These are phyloP conservation scores for Alentia gelatinosa DNA, from an alignment of 2,888 invertebrate genomes.

Conservation along the genomic window DNA sequence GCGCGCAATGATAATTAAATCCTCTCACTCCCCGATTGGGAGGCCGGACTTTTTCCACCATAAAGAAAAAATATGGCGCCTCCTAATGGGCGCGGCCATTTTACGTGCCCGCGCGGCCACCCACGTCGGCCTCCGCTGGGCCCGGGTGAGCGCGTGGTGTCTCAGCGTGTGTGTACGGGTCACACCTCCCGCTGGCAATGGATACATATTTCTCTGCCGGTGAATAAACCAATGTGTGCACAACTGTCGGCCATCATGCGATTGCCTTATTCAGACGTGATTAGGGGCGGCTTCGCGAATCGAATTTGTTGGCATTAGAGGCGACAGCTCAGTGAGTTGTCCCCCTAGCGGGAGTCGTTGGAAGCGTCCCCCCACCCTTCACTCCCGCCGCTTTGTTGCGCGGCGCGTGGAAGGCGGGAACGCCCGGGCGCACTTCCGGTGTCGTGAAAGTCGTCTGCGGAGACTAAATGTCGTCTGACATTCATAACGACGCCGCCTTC, in stretches of 20 bases:
- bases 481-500: constrained; percentile 13
- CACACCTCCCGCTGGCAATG: neutral
- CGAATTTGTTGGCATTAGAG: constrained; percentile 49
- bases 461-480: constrained; percentile 18
- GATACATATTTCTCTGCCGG: constrained; percentile 23
- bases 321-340: constrained; percentile 15
- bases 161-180: neutral
- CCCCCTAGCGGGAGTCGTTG: constrained; percentile 41
- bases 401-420: neutral
- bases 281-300: neutral
- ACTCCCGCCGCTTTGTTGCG: constrained; percentile 41
- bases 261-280: neutral
- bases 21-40: neutral
- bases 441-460: constrained; percentile 14
- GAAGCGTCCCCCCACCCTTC: neutral
- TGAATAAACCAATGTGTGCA: constrained; percentile 30
- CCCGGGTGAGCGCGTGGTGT: neutral
- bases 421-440: neutral
- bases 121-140: constrained; percentile 13
- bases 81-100: constrained; percentile 31
- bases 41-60: neutral
- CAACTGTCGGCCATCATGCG: constrained; percentile 44
- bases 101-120: neutral
- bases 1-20: constrained; percentile 33
- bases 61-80: constrained; percentile 53